A percentile compares a stretch with the other conserved stretches of the same genome.
These are phyloP conservation scores for Cinclus cinclus DNA, from an alignment of 2,113 vertebrate genomes.

Conservation along the genomic window DNA sequence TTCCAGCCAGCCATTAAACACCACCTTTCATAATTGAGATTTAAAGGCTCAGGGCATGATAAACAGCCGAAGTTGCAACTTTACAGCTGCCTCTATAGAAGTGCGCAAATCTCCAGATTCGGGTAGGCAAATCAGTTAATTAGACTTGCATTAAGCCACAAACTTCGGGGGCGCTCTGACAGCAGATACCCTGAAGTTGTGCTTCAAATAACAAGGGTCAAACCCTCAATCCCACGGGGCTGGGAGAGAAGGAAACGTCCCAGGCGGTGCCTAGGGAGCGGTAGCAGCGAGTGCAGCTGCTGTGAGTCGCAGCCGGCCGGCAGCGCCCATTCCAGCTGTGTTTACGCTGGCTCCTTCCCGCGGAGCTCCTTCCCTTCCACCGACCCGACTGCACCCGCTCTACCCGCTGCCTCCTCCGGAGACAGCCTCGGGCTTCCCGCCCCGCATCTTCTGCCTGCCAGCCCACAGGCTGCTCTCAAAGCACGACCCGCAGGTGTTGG, in stretches of 20 bases:
- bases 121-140: constrained; percentile 42
- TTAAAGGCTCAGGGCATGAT: constrained; percentile 61
- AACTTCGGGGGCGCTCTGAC: constrained; percentile 4
- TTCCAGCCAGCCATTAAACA: constrained; percentile 53
- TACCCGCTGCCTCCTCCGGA: background rate
- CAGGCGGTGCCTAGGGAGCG: background rate
- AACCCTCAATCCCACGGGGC: background rate
- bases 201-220: constrained; percentile 27
- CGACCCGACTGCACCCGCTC: background rate
- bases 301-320: background rate
- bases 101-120: constrained; percentile 44
- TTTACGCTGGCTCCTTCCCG: constrained; percentile 44
- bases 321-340: constrained; percentile 31
- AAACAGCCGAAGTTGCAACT: constrained; percentile 60
- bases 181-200: constrained; percentile 10
- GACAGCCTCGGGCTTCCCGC: background rate
- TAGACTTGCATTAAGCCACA: constrained; percentile 30
- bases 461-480: background rate
- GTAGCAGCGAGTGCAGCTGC: constrained; percentile 25
- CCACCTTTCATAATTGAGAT: constrained; percentile 70
- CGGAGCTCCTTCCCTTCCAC: constrained; percentile 36
- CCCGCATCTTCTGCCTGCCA: accelerated
- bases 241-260: background rate
- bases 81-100: constrained; percentile 43
- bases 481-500: accelerated